These are phyloP conservation scores for Hippocampus barbouri DNA, from an alignment of 2,113 vertebrate species.

Conservation along the genomic window DNA sequence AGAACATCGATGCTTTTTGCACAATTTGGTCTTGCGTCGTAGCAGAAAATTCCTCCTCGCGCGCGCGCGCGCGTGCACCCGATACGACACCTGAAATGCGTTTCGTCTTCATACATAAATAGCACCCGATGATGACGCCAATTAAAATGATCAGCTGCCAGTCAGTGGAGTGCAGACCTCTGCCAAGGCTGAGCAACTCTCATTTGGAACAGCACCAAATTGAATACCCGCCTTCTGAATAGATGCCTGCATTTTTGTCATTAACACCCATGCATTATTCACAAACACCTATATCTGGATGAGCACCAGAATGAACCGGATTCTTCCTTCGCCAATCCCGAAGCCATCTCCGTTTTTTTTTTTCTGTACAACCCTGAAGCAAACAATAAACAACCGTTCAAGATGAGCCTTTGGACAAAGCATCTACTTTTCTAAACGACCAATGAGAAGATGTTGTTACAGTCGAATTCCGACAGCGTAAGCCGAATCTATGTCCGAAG, in stretches of 20 bases:
- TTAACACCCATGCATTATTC: slow-evolving; percentile 8
- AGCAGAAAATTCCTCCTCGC: slow-evolving; percentile 37
- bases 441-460: no score
- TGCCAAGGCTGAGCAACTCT: slow-evolving; percentile 1
- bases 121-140: slow-evolving; percentile 38
- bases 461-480: no score
- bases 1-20: slow-evolving; percentile 65
- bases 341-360: not conserved
- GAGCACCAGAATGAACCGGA: not conserved
- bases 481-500: no score
- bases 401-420: not conserved
- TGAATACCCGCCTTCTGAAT: slow-evolving; percentile 4
- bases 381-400: not conserved
- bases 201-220: not conserved
- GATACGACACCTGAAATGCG: slow-evolving; percentile 35
- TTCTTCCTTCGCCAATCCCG: not conserved
- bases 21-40: slow-evolving; percentile 49
- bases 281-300: slow-evolving; percentile 5
- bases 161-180: not conserved
- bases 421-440: not conserved
- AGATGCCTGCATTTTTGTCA: slow-evolving; percentile 2
- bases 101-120: slow-evolving; percentile 40
- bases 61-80: slow-evolving; percentile 14
- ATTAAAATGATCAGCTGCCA: slow-evolving; percentile 14
- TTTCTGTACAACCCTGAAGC: not conserved